Percentiles rank a stretch among this genome's conserved stretches.
phyloP scores from a whole-genome alignment of 2,888 invertebrate species.

The Ochropleura plecta region DNA sequence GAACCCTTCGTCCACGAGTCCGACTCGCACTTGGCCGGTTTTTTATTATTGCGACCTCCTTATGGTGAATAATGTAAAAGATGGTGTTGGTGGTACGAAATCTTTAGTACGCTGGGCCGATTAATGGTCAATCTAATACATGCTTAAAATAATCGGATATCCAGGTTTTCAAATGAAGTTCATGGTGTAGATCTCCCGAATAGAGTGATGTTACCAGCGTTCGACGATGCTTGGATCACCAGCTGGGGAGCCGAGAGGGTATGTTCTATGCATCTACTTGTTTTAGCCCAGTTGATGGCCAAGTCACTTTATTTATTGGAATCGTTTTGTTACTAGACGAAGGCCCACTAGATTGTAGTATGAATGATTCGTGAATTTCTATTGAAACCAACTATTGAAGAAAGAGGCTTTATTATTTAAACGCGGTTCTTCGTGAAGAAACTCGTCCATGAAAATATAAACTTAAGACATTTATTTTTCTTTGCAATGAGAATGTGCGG shows the following conservation, averaged over 20 bases:
- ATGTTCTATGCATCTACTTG: not conserved
- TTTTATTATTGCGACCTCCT: not conserved
- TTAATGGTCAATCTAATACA: not conserved
- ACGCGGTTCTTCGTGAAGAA: not conserved
- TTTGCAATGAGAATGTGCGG: not conserved
- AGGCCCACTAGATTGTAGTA: not conserved
- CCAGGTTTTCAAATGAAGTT: constrained; percentile 79
- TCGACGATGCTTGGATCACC: constrained; percentile 85
- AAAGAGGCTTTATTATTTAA: not conserved
- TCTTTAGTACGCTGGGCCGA: not conserved
- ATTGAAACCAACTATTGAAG: not conserved
- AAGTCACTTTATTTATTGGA: not conserved
- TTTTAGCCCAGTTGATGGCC: not conserved
- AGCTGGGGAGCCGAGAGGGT: constrained; percentile 86
- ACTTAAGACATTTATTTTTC: not conserved
- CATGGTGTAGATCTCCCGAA: constrained; percentile 84
- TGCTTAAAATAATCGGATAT: not conserved
- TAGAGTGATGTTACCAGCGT: constrained; percentile 80
- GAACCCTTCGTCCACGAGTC: too few species aligned
- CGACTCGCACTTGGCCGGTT: too few species aligned
- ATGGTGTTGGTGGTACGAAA: not conserved
- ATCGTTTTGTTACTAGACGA: not conserved
- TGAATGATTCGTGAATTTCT: not conserved
- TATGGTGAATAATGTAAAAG: not conserved
- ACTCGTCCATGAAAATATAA: not conserved